Evolutionary conservation across 2,888 invertebrate species (phyloP), one percentile per base, ranked within the genome.

Genomic region (Drosophila melanosoma): DNA sequence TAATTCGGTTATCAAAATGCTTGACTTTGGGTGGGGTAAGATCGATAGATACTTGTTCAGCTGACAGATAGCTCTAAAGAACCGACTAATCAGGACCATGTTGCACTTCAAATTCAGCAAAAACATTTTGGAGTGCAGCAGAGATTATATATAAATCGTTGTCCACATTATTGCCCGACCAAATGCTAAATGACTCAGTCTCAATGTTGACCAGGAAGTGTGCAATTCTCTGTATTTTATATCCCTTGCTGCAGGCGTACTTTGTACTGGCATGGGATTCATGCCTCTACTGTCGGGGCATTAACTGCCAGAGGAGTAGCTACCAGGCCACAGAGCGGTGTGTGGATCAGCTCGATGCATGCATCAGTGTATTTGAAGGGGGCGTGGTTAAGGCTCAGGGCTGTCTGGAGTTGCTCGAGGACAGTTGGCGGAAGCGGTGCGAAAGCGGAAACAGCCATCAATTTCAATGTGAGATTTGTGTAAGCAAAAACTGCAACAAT

Each of bases 281-380:
- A 17, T 91, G 91, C 51, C 45, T 76, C 3, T 79, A 81, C 56
- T 91, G 91, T 56, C 73, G 81, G 0, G 92, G 90, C 42, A 83
- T 86, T 26, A 83, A 82, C 48, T 91, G 92, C 35, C 86, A 86
- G 53, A 75, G 87, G 12, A 81, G 61, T 12, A 81, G 63, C 11
- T 89, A 80, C 23, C 73, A 66, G 53, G 73, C 67, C 7, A 74
- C 75, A 6, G 87, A 80, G 54, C 64, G 77, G 0, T 91, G 92
- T 42, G 36, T 74, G 3, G 82, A 90, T 67, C 71, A 76, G 26
- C 49, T 91, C 58, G 91, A 91, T 70, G 70, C 80, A 11, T 91
- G 91, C 69, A 85, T 82, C 1, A 91, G 85, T 56, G 80, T 92
- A 4, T 91, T 90, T 26, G 60, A 85, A 5, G 76, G 57, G 1